phyloP scores from a whole-genome alignment of 2,113 vertebrate species.

The Calidris pugnax region DNA sequence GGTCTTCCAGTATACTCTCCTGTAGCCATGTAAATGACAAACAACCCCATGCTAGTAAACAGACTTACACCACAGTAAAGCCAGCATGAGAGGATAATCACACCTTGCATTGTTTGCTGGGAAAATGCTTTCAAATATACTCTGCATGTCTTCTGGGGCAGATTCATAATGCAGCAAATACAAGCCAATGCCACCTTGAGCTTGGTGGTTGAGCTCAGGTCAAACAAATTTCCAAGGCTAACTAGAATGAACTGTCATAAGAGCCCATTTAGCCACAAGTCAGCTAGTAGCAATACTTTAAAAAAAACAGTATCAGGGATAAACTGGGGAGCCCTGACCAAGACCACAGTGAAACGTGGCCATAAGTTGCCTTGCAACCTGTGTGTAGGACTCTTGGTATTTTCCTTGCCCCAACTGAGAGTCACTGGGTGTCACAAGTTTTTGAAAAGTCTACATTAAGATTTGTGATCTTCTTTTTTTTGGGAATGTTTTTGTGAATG shows the following conservation, averaged over 20 bases:
- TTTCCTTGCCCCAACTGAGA: not conserved
- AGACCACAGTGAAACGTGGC: not conserved
- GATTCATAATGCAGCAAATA: not conserved
- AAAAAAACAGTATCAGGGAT: not conserved
- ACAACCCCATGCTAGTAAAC: not conserved
- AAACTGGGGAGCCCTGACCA: not conserved
- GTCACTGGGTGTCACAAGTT: not conserved
- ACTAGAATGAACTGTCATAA: not conserved
- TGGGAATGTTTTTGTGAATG: not conserved
- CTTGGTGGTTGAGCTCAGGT: not conserved
- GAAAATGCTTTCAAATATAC: not conserved
- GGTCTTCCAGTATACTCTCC: not conserved
- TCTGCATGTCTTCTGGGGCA: not conserved
- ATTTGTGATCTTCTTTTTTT: not conserved
- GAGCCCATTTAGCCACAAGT: slow-evolving; percentile 20
- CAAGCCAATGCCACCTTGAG: not conserved
- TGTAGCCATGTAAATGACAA: not conserved
- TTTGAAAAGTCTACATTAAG: not conserved
- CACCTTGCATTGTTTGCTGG: not conserved
- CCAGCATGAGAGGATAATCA: not conserved
- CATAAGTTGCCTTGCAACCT: not conserved
- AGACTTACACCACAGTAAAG: not conserved
- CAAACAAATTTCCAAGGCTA: slow-evolving; percentile 37
- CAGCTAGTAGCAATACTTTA: not conserved
- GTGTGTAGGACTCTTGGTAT: not conserved